phyloP scores from a whole-genome alignment of 2,797 vertebrate genomes.

The Cephalopachus bancanus region DNA sequence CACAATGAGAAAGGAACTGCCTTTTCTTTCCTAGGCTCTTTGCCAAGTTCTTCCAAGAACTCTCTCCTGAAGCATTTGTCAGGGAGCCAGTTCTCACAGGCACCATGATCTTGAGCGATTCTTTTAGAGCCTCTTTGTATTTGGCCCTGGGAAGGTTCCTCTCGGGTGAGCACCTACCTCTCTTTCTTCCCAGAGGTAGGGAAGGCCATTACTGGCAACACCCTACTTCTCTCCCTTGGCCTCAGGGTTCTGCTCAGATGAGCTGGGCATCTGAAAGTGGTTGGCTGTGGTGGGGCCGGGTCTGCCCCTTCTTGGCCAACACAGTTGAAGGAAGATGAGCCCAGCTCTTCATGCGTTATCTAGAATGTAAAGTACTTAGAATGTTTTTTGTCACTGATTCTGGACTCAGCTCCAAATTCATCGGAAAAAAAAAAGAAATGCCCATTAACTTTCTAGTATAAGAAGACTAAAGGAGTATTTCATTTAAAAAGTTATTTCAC shows the following conservation, averaged over 20 bases:
- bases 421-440: neutral
- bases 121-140: neutral
- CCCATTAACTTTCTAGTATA: neutral
- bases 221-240: neutral
- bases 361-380: neutral
- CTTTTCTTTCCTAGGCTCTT: neutral
- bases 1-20: neutral
- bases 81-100: neutral
- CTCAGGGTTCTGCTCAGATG: neutral
- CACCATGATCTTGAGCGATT: neutral
- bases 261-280: neutral
- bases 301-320: neutral
- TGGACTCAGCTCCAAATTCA: neutral
- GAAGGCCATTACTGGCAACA: neutral
- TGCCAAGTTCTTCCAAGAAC: neutral
- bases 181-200: no score
- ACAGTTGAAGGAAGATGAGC: neutral
- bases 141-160: neutral
- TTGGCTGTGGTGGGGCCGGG: neutral
- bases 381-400: neutral
- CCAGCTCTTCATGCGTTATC: neutral
- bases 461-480: neutral
- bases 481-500: neutral
- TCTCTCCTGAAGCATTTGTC: neutral
- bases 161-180: rapidly evolving